Evolutionary conservation across 2,797 vertebrate genomes (phyloP), one percentile per base, ranked within the genome.

Genomic region (Setipinna tenuifilis): DNA sequence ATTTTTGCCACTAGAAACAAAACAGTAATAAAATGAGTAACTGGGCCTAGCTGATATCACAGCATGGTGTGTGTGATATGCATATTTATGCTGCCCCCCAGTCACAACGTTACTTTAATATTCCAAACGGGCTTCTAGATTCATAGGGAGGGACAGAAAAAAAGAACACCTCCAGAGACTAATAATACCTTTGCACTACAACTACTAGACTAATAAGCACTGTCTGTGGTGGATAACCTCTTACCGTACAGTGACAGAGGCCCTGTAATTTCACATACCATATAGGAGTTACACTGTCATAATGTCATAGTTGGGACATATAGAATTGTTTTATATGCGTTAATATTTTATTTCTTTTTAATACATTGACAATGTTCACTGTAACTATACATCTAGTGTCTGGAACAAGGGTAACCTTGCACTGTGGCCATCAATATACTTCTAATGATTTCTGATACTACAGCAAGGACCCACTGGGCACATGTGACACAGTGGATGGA

Each of bases 21-120:
- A 71, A 35, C 12, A 31, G 2, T 44, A 21, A 78, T 1, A 78
- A 10, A 78, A 78, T 44, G 0, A 78, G 71, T 78, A 41, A 19
- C 17, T 44, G 71, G 35, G 14, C 16, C 1, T 78, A 2, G 28
- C 28, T 31, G 61, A 54, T 44, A 58, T 21, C 12, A n/a, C 58
- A 54, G 46, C 58, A 83, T 46, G 21, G 28, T 25, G 16, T 28
- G 16, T 78, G 28, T 41, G 6, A 28, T 62, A 88, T 86, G 25
- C 57, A 84, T 80, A 75, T 25, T 88, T 78, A 83, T 88, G 71
- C 28, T 1, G 17, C 41, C 23, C 59, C 21, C 5, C 35, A 80
- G 83, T 83, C 59, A 28, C n/a, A 81, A 21, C 19, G 25, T 57
- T 23, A 31, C 21, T 16, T 85, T 83, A 25, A 28, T 58, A 59